Conservation (phyloP, 1,140 invertebrate genomes). For the Tetragonula clypearis region DNA sequence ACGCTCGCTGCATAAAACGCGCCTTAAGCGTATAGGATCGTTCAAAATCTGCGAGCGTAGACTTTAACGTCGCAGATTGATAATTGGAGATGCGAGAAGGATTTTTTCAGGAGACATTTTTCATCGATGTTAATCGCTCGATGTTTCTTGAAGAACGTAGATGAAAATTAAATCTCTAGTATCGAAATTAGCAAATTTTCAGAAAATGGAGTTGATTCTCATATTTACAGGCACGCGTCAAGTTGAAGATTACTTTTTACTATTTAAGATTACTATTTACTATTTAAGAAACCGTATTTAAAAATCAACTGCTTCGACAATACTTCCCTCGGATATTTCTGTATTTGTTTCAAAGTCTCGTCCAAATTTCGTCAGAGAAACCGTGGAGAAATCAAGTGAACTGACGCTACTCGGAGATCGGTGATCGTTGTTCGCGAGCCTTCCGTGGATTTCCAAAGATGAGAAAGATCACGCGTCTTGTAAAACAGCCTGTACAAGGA, state of each 20-base stretch:
- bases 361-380: neutral
- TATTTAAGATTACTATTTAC: no score
- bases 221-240: neutral
- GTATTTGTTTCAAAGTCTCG: neutral
- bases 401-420: neutral
- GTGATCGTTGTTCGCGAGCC: neutral
- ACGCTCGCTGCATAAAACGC: slow-evolving; percentile 11
- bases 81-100: no score
- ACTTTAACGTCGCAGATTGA: neutral
- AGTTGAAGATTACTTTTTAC: no score
- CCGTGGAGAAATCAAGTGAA: neutral
- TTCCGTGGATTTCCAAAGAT: neutral
- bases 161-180: no score
- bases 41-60: neutral
- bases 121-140: neutral
- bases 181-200: neutral
- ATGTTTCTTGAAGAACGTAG: neutral
- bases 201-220: neutral
- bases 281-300: no score
- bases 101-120: neutral
- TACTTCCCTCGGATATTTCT: no score
- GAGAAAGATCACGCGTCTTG: neutral
- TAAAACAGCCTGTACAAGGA: neutral
- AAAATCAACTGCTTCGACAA: no score
- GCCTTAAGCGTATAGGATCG: neutral